Evolutionary conservation across 1,140 invertebrate species (phyloP), one percentile per base, ranked within the genome.

Genomic region (Plectrocnemia conspersa): DNA sequence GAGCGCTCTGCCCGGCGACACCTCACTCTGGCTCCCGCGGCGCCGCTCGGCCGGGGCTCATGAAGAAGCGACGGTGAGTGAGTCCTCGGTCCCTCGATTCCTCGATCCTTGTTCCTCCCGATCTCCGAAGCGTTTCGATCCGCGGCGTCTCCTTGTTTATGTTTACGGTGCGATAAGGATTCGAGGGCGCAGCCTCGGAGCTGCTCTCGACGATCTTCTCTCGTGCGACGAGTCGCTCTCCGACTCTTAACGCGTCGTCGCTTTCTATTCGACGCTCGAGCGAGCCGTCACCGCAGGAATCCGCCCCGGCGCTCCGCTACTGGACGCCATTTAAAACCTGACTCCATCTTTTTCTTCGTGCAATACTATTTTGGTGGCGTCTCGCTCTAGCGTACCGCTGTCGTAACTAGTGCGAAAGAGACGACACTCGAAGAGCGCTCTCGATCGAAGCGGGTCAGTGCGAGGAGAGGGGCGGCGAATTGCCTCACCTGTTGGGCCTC

Each of bases 41-140:
- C 54, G 23, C 49, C 41, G 52, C 47, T 32, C 18, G 45, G 50
- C 25, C 48, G 48, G 52, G 54, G 59, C 59, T 61, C 59, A 61
- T 61, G 59, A 61, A 61, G 54, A 57, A 57, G 53, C 59, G 54
- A 61, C 54, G 59, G 59, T 61, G 54, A 61, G 59, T 38, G n/a
- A 32, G n/a, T 27, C 4, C 10, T 9, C 44, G 23, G 6, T 5
- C 22, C 1, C 44, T 5, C n/a, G 23, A 16, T 5, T 10, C 3
- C 44, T 27, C 3, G 21, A 22, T 13, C 5, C n/a, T 29, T 29
- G 2, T 23, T n/a, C 23, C 24, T 18, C 25, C 6, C 44, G 44
- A 11, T 23, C 24, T 10, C 40, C 19, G 9, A 19, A 5, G 21
- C 19, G 21, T 10, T 11, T 5, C 40, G 9, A 11, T 23, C 21